Percentiles rank a stretch among this genome's conserved stretches.
These are phyloP conservation scores for Merluccius polli DNA, from an alignment of 2,797 vertebrate species.

Conservation along the genomic window DNA sequence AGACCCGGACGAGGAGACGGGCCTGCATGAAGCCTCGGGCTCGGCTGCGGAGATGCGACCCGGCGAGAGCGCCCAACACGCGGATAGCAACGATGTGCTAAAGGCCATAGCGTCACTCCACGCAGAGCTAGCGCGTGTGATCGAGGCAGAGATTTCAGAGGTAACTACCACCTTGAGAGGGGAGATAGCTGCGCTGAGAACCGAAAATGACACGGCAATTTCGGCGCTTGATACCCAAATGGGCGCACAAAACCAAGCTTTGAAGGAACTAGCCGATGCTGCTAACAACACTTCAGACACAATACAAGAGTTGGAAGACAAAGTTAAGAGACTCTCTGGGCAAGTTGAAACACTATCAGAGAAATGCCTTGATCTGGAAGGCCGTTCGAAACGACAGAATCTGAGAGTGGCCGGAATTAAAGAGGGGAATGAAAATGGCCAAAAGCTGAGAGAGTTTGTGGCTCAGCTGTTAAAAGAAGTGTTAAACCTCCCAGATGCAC, in stretches of 20 bases:
- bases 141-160: too few relatives aligned
- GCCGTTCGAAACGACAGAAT: slow-evolving; percentile 8
- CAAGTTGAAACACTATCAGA: slow-evolving; percentile 13
- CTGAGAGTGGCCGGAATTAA: slow-evolving; percentile 11
- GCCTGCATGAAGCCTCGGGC: too few relatives aligned
- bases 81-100: too few relatives aligned
- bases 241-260: slow-evolving; percentile 7
- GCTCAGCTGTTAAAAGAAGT: slow-evolving; percentile 11
- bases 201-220: not conserved
- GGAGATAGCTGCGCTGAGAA: not conserved
- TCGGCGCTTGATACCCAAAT: not conserved
- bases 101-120: too few relatives aligned
- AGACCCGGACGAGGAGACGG: too few relatives aligned
- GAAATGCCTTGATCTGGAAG: slow-evolving; percentile 23
- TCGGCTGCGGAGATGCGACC: too few relatives aligned
- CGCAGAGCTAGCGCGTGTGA: slow-evolving; percentile 26
- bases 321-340: slow-evolving; percentile 3
- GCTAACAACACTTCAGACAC: slow-evolving; percentile 4
- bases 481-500: too few relatives aligned
- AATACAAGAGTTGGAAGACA: slow-evolving; percentile 12
- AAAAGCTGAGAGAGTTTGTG: slow-evolving; percentile 17
- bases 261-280: slow-evolving; percentile 8
- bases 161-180: too few relatives aligned
- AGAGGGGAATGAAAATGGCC: slow-evolving; percentile 14
- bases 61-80: too few relatives aligned